Conservation (phyloP, 1,140 invertebrate genomes). For the Geopemphigus sp. region DNA sequence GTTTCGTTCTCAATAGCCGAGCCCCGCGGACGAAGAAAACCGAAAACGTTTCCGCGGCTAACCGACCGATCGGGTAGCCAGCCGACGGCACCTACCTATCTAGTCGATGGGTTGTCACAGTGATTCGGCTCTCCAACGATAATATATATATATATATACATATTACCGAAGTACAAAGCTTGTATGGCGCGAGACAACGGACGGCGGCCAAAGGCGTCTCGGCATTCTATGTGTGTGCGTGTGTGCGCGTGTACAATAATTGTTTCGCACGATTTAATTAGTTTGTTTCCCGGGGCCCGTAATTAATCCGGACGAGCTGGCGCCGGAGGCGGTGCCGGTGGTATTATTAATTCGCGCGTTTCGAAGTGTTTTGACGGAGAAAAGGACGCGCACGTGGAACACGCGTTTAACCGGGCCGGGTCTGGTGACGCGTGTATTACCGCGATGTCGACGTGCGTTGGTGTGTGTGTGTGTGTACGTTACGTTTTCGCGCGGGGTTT, state of each 20-base stretch:
- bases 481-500: no score
- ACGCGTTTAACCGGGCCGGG: neutral
- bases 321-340: neutral
- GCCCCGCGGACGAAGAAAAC: no score
- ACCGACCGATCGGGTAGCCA: no score
- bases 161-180: neutral
- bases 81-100: no score
- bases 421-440: no score
- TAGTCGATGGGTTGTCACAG: no score
- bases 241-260: neutral
- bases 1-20: no score
- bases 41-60: no score
- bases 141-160: no score
- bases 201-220: neutral
- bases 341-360: slow-evolving; percentile 12
- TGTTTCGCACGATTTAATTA: slow-evolving; percentile 26
- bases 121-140: no score
- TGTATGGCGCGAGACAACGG: neutral
- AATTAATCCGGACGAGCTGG: neutral
- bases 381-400: neutral
- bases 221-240: neutral
- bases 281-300: neutral
- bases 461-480: no score
- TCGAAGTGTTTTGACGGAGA: neutral
- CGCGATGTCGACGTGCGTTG: no score